phyloP scores from a whole-genome alignment of 1,140 invertebrate species.

The Thaumetopoea pityocampa region DNA sequence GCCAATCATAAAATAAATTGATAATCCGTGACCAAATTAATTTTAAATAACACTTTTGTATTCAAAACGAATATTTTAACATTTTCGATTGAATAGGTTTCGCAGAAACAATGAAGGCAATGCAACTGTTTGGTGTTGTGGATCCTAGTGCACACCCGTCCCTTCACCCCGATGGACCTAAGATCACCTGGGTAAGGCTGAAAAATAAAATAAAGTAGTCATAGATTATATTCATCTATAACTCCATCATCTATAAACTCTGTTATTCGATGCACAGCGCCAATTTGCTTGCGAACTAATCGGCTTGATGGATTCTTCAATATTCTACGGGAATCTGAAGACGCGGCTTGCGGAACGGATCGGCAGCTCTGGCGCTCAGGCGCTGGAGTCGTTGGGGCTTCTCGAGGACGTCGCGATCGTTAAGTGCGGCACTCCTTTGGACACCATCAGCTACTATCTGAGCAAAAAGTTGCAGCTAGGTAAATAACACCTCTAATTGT shows the following conservation, averaged over 20 bases:
- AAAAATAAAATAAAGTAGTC: no score
- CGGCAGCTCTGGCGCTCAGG: conserved; percentile 81
- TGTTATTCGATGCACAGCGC: conserved; percentile 76
- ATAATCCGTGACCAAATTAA: no score
- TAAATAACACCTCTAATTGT: no score
- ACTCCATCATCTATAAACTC: neutral
- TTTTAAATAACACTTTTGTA: no score
- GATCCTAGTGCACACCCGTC: conserved; percentile 89
- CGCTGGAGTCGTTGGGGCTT: conserved; percentile 91
- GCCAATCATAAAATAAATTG: no score
- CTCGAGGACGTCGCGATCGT: conserved; percentile 88
- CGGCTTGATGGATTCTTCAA: conserved; percentile 89
- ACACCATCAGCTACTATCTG: conserved; percentile 94
- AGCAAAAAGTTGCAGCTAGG: conserved; percentile 89
- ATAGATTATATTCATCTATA: conserved; percentile 2
- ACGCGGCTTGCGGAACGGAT: conserved; percentile 86
- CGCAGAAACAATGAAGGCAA: conserved; percentile 88
- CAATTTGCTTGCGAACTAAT: conserved; percentile 91
- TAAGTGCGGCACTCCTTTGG: conserved; percentile 92
- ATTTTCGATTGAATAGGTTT: conserved; percentile 89
- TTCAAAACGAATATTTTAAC: no score
- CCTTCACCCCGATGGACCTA: conserved; percentile 95
- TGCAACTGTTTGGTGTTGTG: conserved; percentile 93
- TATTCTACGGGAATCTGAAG: conserved; percentile 96
- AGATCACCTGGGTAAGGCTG: conserved; percentile 93